Conservation (phyloP, 2,888 invertebrate genomes). For the Linnaemya vulpina region DNA sequence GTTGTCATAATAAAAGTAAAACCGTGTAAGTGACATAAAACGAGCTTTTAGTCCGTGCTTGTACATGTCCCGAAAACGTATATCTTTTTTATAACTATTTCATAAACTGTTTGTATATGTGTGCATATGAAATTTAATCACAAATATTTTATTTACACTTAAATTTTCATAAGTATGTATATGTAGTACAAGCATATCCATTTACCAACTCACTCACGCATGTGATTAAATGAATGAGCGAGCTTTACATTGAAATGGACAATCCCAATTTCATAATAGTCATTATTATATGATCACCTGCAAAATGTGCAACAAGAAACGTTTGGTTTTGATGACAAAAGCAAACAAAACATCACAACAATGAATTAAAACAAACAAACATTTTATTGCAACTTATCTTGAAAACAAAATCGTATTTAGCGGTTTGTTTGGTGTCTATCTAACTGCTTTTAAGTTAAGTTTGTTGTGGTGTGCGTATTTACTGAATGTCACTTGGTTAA, state of each 20-base stretch:
- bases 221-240: conserved; percentile 32
- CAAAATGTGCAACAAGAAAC: conserved; percentile 16
- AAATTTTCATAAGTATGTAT: too few species aligned
- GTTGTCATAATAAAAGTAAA: too few species aligned
- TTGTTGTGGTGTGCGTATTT: conserved; percentile 32
- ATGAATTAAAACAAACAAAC: conserved; percentile 34
- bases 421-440: conserved; percentile 21
- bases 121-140: too few species aligned
- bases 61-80: too few species aligned
- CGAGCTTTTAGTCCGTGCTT: too few species aligned
- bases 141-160: not conserved
- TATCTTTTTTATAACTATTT: too few species aligned
- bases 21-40: too few species aligned
- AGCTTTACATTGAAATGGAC: conserved; percentile 38
- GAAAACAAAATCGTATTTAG: too few species aligned
- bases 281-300: conserved; percentile 33
- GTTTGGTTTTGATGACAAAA: too few species aligned
- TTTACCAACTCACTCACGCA: conserved; percentile 46
- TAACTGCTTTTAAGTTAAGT: too few species aligned
- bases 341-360: conserved; percentile 29
- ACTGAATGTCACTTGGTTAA: conserved; percentile 55
- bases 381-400: conserved; percentile 49
- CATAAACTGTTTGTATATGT: too few species aligned
- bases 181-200: too few species aligned
- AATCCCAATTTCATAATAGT: conserved; percentile 52